Evolutionary conservation across 2,888 invertebrate species (phyloP), one percentile per base, ranked within the genome.

Genomic region (Julus scandinavius): DNA sequence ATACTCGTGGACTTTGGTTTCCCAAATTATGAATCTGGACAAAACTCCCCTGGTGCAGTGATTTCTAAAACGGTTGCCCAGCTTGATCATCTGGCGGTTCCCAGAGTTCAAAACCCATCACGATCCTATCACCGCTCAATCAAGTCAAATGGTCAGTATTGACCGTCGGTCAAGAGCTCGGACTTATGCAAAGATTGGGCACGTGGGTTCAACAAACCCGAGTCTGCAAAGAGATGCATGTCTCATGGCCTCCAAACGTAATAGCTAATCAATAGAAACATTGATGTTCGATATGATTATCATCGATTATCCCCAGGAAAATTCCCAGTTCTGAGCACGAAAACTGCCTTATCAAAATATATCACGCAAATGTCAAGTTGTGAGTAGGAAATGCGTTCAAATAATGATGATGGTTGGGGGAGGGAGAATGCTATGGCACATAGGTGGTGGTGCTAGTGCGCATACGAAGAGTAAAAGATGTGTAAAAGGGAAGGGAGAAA

Each of bases 321-420:
- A 63, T 63, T 63, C 17, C 20, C 63, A 20, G 63, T 63, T n/a
- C 63, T 20, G 6, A 5, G 63, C 63, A 63, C 63, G 63, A 63
- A 63, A 63, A 63, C 63, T 63, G 63, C 63, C 63, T 63, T 63
- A 63, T 63, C 63, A 20, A 63, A 63, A 63, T 63, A 63, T 63
- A 63, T 63, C 63, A 63, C 63, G 63, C 63, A 63, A 63, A 63
- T 63, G 63, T 63, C 63, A 63, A 63, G 63, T 63, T 63, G 63
- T 63, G 63, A 63, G 63, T 63, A 63, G 63, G 63, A 63, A 63
- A 63, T 63, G 63, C 63, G 63, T 63, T 63, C 63, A 63, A 63
- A 63, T 63, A 63, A 63, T 63, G 63, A 63, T 63, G 63, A 63
- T 63, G 63, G 63, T 63, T 5, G 7, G 20, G n/a, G 63, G 63